Conservation (phyloP, 1,140 invertebrate species). For the Potamilus streckersoni region DNA sequence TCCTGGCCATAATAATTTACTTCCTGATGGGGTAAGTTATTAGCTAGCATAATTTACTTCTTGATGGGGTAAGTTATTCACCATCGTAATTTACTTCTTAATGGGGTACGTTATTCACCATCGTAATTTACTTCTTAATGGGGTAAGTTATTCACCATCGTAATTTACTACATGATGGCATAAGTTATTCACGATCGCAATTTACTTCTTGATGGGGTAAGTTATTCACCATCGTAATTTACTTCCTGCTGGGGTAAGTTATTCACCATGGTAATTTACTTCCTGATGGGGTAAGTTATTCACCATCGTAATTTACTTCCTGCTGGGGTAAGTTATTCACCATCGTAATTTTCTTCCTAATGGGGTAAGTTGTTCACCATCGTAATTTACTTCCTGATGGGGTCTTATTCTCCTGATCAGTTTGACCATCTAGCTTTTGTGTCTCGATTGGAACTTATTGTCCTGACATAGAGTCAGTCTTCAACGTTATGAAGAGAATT, state of each 20-base stretch:
- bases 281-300: constrained; percentile 6
- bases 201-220: background rate
- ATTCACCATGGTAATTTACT: no score
- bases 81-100: background rate
- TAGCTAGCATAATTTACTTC: no score
- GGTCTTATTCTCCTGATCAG: no score
- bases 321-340: background rate
- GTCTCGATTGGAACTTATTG: no score
- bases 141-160: no score
- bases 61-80: constrained; percentile 10
- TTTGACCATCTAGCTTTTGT: no score
- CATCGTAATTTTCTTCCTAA: no score
- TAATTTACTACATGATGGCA: background rate
- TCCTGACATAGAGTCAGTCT: no score
- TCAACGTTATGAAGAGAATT: no score
- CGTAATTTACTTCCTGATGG: background rate
- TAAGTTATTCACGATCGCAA: no score
- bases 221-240: constrained; percentile 11
- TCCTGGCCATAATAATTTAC: constrained; percentile 16
- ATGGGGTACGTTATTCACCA: no score
- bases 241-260: constrained; percentile 5
- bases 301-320: constrained; percentile 13
- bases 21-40: background rate
- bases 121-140: background rate
- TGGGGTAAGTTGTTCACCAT: constrained; percentile 6